Evolutionary conservation across 2,888 invertebrate species (phyloP).

Genomic region (Sinodicranocentrus sp.): DNA sequence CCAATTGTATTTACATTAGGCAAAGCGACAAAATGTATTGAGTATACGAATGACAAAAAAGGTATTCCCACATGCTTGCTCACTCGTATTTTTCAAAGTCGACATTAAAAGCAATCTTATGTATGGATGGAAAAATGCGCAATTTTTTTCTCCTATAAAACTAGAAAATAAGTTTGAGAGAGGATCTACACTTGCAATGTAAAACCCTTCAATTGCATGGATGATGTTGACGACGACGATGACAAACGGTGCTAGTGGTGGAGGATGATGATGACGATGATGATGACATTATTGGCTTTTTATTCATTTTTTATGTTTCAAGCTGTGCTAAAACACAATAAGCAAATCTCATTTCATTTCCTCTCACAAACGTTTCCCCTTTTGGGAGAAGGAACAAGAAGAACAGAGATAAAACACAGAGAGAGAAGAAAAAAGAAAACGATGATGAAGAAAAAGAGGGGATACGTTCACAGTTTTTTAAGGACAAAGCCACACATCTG

Average conservation of each 20-base stretch:
- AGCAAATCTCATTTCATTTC: slow-evolving; percentile 12
- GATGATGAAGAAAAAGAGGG: background rate
- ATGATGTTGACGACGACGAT: background rate
- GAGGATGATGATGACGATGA: slow-evolving; percentile 1
- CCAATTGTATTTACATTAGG: background rate
- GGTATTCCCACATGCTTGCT: background rate
- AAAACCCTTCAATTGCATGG: background rate
- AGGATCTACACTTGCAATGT: too few species aligned
- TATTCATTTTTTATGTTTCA: background rate
- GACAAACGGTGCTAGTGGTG: background rate
- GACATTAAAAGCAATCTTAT: slow-evolving; percentile 6
- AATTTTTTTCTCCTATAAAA: too few species aligned
- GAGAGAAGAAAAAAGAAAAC: slow-evolving; percentile 11
- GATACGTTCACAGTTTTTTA: slow-evolving; percentile 14
- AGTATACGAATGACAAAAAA: slow-evolving; percentile 7
- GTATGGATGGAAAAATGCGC: background rate
- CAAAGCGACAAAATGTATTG: background rate
- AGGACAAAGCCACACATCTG: background rate
- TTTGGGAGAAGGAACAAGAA: slow-evolving; percentile 20
- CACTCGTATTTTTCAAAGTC: too few species aligned
- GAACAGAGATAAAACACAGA: background rate
- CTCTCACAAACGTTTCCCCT: slow-evolving; percentile 21
- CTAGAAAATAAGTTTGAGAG: too few species aligned
- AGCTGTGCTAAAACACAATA: background rate
- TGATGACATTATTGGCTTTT: slow-evolving; percentile 22